These are phyloP conservation scores for Eustalomyia histrio DNA, from an alignment of 2,888 invertebrate species.

Conservation along the genomic window DNA sequence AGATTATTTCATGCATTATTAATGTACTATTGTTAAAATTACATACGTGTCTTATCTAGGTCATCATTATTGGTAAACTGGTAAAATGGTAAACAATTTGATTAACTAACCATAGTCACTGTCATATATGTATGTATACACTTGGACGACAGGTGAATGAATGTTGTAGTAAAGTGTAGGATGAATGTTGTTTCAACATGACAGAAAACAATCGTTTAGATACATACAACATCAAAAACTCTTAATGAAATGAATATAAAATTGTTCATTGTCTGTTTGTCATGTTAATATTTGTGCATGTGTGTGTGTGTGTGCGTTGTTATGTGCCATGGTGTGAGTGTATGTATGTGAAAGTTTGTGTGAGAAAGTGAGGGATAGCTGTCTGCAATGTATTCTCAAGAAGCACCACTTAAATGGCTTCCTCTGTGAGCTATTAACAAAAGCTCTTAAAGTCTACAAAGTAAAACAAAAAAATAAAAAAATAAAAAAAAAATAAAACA, in stretches of 20 bases:
- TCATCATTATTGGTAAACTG: conserved; percentile 44
- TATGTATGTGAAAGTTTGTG: conserved; percentile 7
- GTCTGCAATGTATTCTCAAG: conserved; percentile 75
- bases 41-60: conserved; percentile 58
- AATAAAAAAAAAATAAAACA: conserved; percentile 38
- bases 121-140: too few species aligned
- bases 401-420: conserved; percentile 78
- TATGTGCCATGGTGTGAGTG: background rate
- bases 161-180: conserved; percentile 19
- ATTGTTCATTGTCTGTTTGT: background rate
- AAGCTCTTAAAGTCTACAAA: conserved; percentile 64
- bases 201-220: conserved; percentile 38
- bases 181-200: conserved; percentile 34
- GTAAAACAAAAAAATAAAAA: conserved; percentile 28
- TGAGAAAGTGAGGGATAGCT: conserved; percentile 56
- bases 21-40: conserved; percentile 8
- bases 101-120: conserved; percentile 37
- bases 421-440: conserved; percentile 69
- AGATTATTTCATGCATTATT: conserved; percentile 14
- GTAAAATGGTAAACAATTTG: conserved; percentile 55
- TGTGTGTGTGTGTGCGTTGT: too few species aligned
- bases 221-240: conserved; percentile 14
- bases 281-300: too few species aligned
- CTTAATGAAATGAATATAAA: conserved; percentile 39
- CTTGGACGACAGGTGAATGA: background rate